Evolutionary conservation across 2,797 vertebrate genomes (phyloP), one percentile per base, ranked within the genome.

Genomic region (Peromyscus aztecus): DNA sequence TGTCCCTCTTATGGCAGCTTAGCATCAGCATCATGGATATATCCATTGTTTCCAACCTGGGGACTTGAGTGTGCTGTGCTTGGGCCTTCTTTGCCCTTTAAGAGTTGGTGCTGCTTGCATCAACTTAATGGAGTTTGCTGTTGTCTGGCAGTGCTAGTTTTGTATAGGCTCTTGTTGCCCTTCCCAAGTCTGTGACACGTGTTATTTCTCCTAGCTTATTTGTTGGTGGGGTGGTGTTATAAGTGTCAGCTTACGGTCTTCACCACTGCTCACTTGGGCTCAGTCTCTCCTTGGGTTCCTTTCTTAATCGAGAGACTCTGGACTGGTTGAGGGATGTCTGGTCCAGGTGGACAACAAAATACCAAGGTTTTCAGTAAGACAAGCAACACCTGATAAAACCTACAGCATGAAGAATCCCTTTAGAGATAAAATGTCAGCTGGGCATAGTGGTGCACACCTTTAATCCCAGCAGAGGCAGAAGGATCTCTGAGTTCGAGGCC

Each of bases 311-410:
- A 99, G 96, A 99, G 90, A 85, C 99, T 46, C 0, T 65, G 99
- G 99, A 98, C 99, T 99, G 99, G 97, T 96, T 99, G 99, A 99
- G 99, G 99, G 99, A 98, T 98, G 98, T 98, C 98, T 37, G 98
- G 82, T 37, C 37, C 7, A 43, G 99, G 98, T 24, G 12, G 65
- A 80, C 96, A 52, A 43, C 78, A 97, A 91, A 98, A 97, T 98
- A 95, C 98, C 98, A 99, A 97, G 98, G 99, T 98, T 97, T 75
- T 89, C 97, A 98, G 98, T 98, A 98, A 99, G 12, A 99, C 99
- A 98, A 0, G 4, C 11, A 29, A 89, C 52, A 5, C 40, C 77
- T 73, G 49, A 46, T 76, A 37, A 11, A 4, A 4, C 27, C 14
- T 61, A 40, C n/a, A 29, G 14, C 24, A 21, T 21, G 16, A 37